Base-by-base conservation (phyloP, 2,797 vertebrate species). In the Darevskia nairensis region DNA sequence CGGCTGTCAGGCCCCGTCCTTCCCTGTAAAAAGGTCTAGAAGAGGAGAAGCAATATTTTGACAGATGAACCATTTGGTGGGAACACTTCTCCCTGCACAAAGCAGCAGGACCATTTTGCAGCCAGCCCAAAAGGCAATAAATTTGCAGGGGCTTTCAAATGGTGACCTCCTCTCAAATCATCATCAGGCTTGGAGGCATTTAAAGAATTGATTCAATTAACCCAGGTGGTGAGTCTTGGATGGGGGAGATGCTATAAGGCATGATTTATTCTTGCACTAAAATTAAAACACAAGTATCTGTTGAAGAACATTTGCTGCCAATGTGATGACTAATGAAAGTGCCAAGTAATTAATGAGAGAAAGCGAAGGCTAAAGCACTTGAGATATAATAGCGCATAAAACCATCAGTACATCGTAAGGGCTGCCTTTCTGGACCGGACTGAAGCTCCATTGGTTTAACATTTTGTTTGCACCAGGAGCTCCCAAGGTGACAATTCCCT, bases 261-360 rank as follows among this genome's bases (percentile, higher is more conserved):
- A 89, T 96, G 96, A 97, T 97, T 97, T 96, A 97, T 96, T 92
- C 94, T 93, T 92, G 94, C 92, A 95, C 95, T 96, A 96, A 95
- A 96, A 96, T 96, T 95, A 95, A 94, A 95, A 94, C 86, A 92
- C 88, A 93, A 95, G 95, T 95, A 93, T 95, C 94, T 95, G 88
- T 90, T 93, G 93, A 91, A 92, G 90, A 95, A 92, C 94, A 93
- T 95, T 94, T 92, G 92, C 90, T 93, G 91, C 92, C 93, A 83
- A 91, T 79, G 1, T 76, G 86, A 89, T 89, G 86, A 85, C 91
- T 95, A 94, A 95, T 91, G 91, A 95, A 92, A 92, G 92, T 89
- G 94, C 91, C 86, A 94, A 88, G 92, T 90, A 93, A 96, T 95
- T 95, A 92, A 94, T 85, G 88, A 44, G 69, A 82, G 90, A 89